These are phyloP conservation scores for Sus cebifrons DNA, from an alignment of 2,797 vertebrate species.

Conservation along the genomic window DNA sequence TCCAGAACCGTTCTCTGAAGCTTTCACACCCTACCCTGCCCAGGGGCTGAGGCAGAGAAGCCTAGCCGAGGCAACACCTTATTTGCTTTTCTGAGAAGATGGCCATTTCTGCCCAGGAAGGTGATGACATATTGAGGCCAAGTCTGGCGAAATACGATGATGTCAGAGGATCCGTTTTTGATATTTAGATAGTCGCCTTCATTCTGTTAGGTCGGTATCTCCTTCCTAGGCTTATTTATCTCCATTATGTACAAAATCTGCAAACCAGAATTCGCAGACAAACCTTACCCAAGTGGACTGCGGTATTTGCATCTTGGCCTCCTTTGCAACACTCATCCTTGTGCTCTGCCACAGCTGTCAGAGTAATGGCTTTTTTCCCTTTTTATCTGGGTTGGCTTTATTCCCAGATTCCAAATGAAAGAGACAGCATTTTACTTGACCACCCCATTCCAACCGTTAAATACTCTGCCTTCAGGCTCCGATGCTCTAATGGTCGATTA, in stretches of 20 bases:
- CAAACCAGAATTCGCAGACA: conserved; percentile 61
- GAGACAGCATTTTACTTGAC: conserved; percentile 89
- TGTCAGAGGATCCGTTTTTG: conserved; percentile 63
- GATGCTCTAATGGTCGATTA: conserved; percentile 88
- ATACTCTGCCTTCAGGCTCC: conserved; percentile 89
- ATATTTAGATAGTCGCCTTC: conserved; percentile 61
- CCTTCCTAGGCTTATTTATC: conserved; percentile 68
- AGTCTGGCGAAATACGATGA: conserved; percentile 47
- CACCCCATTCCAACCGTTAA: conserved; percentile 89
- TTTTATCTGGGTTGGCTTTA: conserved; percentile 88
- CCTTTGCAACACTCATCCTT: conserved; percentile 79
- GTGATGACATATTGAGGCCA: conserved; percentile 49
- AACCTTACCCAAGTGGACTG: conserved; percentile 71
- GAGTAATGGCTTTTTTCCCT: conserved; percentile 81
- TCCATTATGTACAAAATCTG: conserved; percentile 49
- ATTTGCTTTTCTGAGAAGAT: conserved; percentile 48
- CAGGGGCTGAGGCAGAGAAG: conserved; percentile 40
- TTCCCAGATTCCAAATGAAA: conserved; percentile 91
- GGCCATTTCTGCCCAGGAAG: background rate
- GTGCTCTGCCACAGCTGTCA: conserved; percentile 88
- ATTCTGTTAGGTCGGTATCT: conserved; percentile 57
- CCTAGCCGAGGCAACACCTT: background rate
- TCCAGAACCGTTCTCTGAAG: conserved; percentile 4
- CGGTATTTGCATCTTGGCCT: conserved; percentile 80
- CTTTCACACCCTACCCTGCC: background rate